Evolutionary conservation across 2,888 invertebrate species (phyloP), one percentile per base, ranked within the genome.

Genomic region (Drosophila mimica): DNA sequence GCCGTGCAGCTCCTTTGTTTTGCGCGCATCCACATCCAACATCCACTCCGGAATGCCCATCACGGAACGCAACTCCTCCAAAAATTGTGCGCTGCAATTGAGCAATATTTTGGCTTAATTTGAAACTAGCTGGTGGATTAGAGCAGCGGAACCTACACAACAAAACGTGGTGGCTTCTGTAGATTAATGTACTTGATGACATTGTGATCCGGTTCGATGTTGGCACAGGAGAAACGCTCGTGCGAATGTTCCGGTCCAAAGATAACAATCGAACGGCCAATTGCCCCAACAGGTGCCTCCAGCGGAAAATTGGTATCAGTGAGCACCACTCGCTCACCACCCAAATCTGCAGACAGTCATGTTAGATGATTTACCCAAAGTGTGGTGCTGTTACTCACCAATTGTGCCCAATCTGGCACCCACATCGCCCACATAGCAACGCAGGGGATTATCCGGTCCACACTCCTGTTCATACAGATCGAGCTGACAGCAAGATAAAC

Each of bases 21-120:
- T 95, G 8, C 98, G 94, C 43, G 96, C 95, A 94, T 98, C 98
- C 63, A 97, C 96, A 25, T 96, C 95, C 79, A 98, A 92, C 96
- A 98, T 96, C 98, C 98, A 98, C 91, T 96, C 96, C 0, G 98
- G 98, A 64, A 96, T 96, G 34, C 97, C 97, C 95, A 98, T 95
- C 34, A 97, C 96, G 61, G 94, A 94, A 40, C 97, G 95, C 11
- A 98, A 94, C 80, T 97, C 97, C 68, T 96, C 95, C 81, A 98
- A 95, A 93, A 98, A 98, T 93, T 96, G 96, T 0, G 96, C 96
- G 2, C 97, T 98, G 90, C 4, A 49, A 54, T 0, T 0, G 17
- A 15, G 2, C 15, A 28, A 48, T 11, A 4, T 46, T 28, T 20
- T 51, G n/a, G 15, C 1, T 40, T n/a, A 31, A 0, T 0, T 31